Evolutionary conservation across 2,113 vertebrate genomes (phyloP).

Genomic region (Brienomyrus longianalis): DNA sequence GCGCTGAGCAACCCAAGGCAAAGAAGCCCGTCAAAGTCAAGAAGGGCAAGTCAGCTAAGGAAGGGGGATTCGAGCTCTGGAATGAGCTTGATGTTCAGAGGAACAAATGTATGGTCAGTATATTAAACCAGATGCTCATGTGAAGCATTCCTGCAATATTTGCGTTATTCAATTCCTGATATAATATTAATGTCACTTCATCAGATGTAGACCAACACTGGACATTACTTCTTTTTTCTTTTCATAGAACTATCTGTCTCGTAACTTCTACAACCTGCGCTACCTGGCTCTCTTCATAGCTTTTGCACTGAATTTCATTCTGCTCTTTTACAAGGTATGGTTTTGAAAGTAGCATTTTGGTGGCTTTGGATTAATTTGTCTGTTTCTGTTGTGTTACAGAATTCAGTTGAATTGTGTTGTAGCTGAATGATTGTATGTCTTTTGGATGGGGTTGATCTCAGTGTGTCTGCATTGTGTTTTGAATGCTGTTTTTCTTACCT

Average conservation of each 20-base stretch:
- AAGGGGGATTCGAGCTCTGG: constrained; percentile 73
- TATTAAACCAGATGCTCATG: background rate
- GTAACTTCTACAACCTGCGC: constrained; percentile 88
- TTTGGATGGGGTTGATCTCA: background rate
- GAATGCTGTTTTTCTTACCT: background rate
- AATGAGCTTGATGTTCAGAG: constrained; percentile 82
- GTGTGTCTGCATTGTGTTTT: background rate
- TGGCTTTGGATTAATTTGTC: background rate
- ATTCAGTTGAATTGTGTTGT: background rate
- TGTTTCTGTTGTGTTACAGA: background rate
- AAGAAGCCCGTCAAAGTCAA: constrained; percentile 49
- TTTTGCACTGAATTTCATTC: constrained; percentile 89
- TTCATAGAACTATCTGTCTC: constrained; percentile 80
- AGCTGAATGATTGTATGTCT: background rate
- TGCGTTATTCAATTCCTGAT: background rate
- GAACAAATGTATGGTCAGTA: constrained; percentile 77
- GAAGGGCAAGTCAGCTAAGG: constrained; percentile 49
- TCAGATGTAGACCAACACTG: background rate
- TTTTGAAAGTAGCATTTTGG: background rate
- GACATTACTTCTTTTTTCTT: constrained; percentile 4
- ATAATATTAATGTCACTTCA: background rate
- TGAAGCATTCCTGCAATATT: background rate
- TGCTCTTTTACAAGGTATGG: constrained; percentile 83
- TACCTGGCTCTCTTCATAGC: constrained; percentile 84
- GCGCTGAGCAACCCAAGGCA: constrained; percentile 27